Conservation (phyloP, 2,888 invertebrate genomes). For the Cephus sareptanus region DNA sequence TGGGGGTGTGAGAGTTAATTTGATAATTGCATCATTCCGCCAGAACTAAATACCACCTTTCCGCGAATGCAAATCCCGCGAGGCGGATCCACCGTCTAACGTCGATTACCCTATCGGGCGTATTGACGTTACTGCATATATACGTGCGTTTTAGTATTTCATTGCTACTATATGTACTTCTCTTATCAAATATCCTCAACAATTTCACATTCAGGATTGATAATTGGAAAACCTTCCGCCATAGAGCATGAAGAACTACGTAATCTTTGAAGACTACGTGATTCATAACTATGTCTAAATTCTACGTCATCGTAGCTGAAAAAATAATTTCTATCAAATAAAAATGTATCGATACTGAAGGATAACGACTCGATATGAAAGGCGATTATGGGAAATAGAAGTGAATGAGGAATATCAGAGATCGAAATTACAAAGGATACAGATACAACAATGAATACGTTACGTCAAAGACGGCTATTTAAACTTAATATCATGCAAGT, state of each 20-base stretch:
- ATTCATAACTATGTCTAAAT: neutral
- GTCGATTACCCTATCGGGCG: neutral
- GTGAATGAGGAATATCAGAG: neutral
- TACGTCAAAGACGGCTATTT: neutral
- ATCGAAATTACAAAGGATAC: neutral
- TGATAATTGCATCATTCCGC: constrained; percentile 60
- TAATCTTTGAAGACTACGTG: neutral
- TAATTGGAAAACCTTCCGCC: neutral
- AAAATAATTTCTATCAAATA: neutral
- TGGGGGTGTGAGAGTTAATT: constrained; percentile 58
- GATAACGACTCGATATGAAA: neutral
- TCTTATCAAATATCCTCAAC: neutral
- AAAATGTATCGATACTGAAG: neutral
- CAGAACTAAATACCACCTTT: constrained; percentile 58
- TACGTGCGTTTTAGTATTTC: neutral
- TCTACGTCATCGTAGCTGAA: no score
- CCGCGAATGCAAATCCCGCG: constrained; percentile 47
- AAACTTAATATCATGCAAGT: neutral
- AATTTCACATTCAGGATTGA: neutral
- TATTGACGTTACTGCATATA: neutral
- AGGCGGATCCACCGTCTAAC: constrained; percentile 8
- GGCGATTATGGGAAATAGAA: neutral
- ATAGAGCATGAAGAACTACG: neutral
- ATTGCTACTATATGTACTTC: neutral
- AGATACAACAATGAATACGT: neutral